Evolutionary conservation across 64 coral and sea anemone species (phyloP), one percentile per base, ranked within the genome.

Genomic region (Trachythela sp.): DNA sequence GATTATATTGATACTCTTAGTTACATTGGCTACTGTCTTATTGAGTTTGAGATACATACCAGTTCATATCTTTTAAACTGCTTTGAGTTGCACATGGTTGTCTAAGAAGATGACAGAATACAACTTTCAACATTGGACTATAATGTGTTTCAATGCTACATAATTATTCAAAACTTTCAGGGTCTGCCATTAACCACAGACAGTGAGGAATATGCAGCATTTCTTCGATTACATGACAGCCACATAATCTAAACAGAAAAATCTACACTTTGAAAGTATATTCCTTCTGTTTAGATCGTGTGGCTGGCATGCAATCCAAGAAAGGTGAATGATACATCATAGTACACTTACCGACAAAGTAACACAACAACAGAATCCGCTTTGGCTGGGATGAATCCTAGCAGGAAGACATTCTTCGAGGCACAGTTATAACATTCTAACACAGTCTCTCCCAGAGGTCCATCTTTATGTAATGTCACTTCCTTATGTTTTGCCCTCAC

Each of bases 71-170:
- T 70, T 98, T 98, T 43, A 94, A 80, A 40, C 92, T 98, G 75
- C 95, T 98, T 76, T 98, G 95, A 24, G 95, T 98, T 2, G 95
- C 95, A 94, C 95, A 98, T 2, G 95, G 95, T 71, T 98, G 95
- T 38, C 95, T 98, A 71, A 18, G 86, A 90, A 83, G 43, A 88
- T 0, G 43, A n/a, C 20, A 64, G 26, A 64, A 64, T 64, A 64
- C 13, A n/a, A 64, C 7, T 24, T 64, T n/a, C n/a, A n/a, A n/a
- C n/a, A n/a, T n/a, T n/a, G n/a, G n/a, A n/a, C n/a, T n/a, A n/a
- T n/a, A n/a, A n/a, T n/a, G n/a, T n/a, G n/a, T n/a, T n/a, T n/a
- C n/a, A n/a, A n/a, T n/a, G n/a, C n/a, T n/a, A n/a, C n/a, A n/a
- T n/a, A n/a, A 45, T 6, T 11, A 45, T 45, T 45, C 42, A 6